phyloP scores from a whole-genome alignment of 2,797 vertebrate species.

The Mormyrus proboscirostris region DNA sequence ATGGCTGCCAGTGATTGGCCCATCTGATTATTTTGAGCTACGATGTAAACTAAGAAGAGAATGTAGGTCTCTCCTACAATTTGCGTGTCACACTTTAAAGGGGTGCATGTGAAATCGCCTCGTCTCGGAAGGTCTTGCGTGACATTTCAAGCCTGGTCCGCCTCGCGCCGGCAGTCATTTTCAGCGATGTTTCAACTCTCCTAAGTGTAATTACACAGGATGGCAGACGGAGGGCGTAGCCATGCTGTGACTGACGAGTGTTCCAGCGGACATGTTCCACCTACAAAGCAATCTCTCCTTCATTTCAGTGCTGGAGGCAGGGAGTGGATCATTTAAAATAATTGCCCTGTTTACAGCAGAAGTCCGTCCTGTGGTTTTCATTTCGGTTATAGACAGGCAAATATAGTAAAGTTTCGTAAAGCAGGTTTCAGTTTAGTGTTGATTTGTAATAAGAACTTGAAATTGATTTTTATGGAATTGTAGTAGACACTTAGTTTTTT shows the following conservation, averaged over 20 bases:
- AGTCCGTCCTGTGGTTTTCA: not conserved
- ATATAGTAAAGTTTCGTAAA: not conserved
- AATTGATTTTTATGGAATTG: not conserved
- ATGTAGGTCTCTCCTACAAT: not conserved
- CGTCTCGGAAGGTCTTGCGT: not conserved
- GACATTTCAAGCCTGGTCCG: not conserved
- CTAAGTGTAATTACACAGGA: not conserved
- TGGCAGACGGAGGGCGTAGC: not conserved
- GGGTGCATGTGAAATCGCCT: not conserved
- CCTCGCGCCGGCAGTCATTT: not conserved
- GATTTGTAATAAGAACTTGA: not conserved
- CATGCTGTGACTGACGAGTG: not conserved
- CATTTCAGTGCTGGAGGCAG: not conserved
- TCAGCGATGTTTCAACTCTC: not conserved
- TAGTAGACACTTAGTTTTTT: not conserved
- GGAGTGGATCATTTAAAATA: not conserved
- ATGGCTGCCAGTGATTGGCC: not conserved
- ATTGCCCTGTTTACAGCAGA: not conserved
- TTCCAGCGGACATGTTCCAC: not conserved
- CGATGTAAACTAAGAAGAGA: not conserved
- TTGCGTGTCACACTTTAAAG: not conserved
- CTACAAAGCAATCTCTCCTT: not conserved
- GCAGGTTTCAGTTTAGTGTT: not conserved
- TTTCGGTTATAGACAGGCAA: not conserved
- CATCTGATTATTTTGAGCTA: not conserved